These are phyloP conservation scores for Peromyscus melanophrys DNA, from an alignment of 2,797 vertebrate genomes.

Conservation along the genomic window DNA sequence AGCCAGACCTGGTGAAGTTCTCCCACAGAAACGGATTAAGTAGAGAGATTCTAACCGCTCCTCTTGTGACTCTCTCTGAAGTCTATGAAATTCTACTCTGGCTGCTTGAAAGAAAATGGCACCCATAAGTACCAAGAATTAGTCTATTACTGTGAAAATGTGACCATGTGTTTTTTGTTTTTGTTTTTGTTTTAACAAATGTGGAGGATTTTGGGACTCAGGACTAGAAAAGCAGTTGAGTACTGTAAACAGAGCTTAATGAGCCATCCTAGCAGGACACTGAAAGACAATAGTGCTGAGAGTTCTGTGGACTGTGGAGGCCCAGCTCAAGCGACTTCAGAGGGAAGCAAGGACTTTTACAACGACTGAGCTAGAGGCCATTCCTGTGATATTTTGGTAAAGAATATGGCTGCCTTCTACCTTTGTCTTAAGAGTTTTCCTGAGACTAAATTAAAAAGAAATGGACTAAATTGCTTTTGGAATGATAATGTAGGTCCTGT, in stretches of 20 bases:
- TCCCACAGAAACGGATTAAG: background rate
- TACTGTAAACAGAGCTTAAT: background rate
- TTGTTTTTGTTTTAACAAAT: background rate
- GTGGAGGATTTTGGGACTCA: background rate
- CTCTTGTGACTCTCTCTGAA: background rate
- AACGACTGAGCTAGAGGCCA: background rate
- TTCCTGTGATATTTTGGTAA: background rate
- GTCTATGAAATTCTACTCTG: background rate
- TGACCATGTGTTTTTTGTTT: background rate
- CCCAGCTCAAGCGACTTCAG: background rate
- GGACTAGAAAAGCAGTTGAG: background rate
- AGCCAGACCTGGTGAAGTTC: background rate
- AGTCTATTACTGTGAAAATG: background rate
- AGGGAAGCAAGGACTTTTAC: background rate
- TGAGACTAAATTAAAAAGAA: background rate
- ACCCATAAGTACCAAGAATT: background rate
- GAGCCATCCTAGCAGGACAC: background rate
- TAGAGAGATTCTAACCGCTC: background rate
- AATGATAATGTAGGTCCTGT: background rate
- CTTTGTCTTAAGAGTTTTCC: background rate
- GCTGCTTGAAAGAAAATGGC: background rate
- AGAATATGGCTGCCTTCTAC: background rate
- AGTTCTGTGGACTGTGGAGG: background rate
- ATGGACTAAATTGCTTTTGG: background rate
- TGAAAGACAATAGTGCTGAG: background rate